phyloP scores from a whole-genome alignment of 2,113 vertebrate species.

The Chlamydotis undulata region DNA sequence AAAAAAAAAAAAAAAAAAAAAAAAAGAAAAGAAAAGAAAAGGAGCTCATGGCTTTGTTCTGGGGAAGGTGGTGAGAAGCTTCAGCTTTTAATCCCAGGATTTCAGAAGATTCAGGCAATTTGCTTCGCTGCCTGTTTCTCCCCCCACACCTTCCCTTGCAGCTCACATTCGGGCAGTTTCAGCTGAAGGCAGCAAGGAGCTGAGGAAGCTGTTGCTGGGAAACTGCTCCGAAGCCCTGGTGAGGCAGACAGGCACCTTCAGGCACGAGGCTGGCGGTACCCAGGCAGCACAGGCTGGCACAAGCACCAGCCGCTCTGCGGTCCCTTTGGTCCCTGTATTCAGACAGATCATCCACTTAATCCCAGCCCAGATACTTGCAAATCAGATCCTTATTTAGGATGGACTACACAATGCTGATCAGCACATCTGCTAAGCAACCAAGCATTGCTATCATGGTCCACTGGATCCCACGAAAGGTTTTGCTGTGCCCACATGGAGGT shows the following conservation, averaged over 20 bases:
- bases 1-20: too few species aligned
- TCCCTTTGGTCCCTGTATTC: rapidly evolving
- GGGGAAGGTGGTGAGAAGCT: background rate
- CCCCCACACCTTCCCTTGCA: background rate
- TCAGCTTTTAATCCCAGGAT: background rate
- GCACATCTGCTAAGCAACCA: background rate
- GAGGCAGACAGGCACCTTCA: background rate
- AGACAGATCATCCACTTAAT: background rate
- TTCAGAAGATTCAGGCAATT: background rate
- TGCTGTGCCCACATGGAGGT: rapidly evolving
- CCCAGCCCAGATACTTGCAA: background rate
- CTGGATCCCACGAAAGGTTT: background rate
- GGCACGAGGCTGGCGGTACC: background rate
- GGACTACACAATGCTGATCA: background rate
- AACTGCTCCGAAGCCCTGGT: background rate
- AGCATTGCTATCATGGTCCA: background rate
- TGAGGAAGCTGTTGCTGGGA: constrained; percentile 54
- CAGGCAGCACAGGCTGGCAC: background rate
- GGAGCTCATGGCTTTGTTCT: background rate
- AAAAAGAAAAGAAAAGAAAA: too few species aligned
- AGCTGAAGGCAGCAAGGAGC: constrained; percentile 6
- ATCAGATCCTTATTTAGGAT: background rate
- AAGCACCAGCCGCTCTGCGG: rapidly evolving
- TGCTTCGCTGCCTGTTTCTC: background rate
- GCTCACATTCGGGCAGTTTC: background rate